phyloP scores from a whole-genome alignment of 2,113 vertebrate genomes.

The Heloderma charlesbogerti region DNA sequence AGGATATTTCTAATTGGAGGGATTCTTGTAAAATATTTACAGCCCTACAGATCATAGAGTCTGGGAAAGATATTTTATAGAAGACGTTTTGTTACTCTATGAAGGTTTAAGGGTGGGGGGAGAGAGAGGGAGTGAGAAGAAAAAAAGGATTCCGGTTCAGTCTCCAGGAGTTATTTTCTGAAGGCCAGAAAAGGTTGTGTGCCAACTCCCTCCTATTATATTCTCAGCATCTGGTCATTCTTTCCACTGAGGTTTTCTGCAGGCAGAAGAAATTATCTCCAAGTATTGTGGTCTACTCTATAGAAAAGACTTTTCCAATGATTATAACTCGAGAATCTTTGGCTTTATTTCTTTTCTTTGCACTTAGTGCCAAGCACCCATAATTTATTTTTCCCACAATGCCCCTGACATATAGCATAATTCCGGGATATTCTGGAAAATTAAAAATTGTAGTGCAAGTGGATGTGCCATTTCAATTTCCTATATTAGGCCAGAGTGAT shows the following conservation, averaged over 20 bases:
- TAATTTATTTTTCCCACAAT: neutral
- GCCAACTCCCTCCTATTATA: neutral
- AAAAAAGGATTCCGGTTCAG: neutral
- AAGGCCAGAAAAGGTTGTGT: neutral
- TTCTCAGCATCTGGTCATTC: neutral
- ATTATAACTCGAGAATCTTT: neutral
- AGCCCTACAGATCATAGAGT: neutral
- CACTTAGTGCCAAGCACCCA: neutral
- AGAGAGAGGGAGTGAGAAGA: too few relatives aligned
- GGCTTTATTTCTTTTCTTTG: neutral
- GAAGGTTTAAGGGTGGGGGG: neutral
- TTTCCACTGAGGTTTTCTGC: neutral
- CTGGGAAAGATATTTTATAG: neutral
- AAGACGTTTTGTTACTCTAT: neutral
- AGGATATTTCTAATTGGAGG: neutral
- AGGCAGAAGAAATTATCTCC: neutral
- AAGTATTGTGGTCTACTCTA: neutral
- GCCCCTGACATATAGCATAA: neutral
- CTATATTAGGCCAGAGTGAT: neutral
- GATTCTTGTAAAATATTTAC: neutral
- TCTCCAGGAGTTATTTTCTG: neutral
- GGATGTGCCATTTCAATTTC: neutral
- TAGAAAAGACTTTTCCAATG: neutral
- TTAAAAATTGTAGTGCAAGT: neutral
- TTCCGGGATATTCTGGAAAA: neutral